Base-by-base conservation (phyloP, 2,797 vertebrate species). In the Schizopygopsis pylzovi region DNA sequence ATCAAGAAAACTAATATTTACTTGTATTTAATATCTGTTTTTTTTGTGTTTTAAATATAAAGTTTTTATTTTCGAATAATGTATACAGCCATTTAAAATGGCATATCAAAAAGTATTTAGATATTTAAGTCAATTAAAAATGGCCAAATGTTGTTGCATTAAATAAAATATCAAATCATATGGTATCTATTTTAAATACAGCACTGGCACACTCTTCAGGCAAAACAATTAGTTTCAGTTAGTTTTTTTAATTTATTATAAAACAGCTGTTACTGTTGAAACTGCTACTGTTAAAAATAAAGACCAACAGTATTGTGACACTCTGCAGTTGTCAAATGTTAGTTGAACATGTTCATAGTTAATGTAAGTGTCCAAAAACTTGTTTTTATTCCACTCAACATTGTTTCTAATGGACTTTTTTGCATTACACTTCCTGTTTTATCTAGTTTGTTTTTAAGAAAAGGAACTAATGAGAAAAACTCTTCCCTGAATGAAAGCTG, bases 401-500 rank as follows among this genome's bases (percentile, higher is more conserved):
- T 39, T 52, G 22, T 49, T n/a, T 47, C 11, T 80, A 20, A 67
- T 37, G 11, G 56, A 4, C 9, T 28, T 70, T 20, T 41, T 41
- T 41, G 72, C 80, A 43, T 28, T 41, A 11, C 10, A 71, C 67
- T 28, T 82, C 67, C 37, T 28, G 37, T 70, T 70, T 70, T 28
- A 41, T 41, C 4, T 4, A 47, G 7, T 6, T 81, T 25, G 22
- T 25, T 56, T 81, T 43, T n/a, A 45, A 43, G 22, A 82, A 82
- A 70, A 72, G 39, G 49, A 82, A 82, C 81, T 73, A 37, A 37
- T 28, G 65, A 43, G 47, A 81, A 18, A 15, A 68, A 56, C 20
- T 81, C 79, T 68, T 73, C 25, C 4, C 54, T 73, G 56, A 79
- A 43, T 10, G 1, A 63, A 41, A 79, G 20, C 54, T 25, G 52